A percentile compares a stretch with the other conserved stretches of the same genome.
These are phyloP conservation scores for Cheilosia vulpina DNA, from an alignment of 2,888 invertebrate genomes.

Conservation along the genomic window DNA sequence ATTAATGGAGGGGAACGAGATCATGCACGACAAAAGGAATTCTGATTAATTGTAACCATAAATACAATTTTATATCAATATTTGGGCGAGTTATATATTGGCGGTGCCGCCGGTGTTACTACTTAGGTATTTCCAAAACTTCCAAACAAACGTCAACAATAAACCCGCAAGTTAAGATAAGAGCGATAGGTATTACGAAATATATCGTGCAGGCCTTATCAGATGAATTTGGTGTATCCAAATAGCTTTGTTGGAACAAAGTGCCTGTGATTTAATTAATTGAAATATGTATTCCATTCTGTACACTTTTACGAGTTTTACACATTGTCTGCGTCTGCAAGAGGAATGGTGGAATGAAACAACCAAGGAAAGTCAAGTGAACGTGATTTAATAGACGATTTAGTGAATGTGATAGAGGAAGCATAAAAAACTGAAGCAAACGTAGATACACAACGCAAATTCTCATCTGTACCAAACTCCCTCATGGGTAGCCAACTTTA, in stretches of 20 bases:
- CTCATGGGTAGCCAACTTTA: no score
- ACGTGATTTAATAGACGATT: slow-evolving; percentile 4
- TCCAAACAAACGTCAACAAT: slow-evolving; percentile 1
- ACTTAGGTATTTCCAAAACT: neutral
- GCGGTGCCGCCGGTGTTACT: neutral
- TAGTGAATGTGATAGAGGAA: neutral
- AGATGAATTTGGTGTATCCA: slow-evolving; percentile 6
- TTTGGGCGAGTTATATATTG: neutral
- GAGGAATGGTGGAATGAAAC: slow-evolving; percentile 13
- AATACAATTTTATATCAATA: neutral
- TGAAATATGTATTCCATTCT: neutral
- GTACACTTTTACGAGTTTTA: neutral
- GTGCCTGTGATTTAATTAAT: slow-evolving; percentile 20
- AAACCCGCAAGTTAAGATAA: slow-evolving; percentile 20
- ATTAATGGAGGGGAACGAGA: neutral
- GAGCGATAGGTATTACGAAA: neutral
- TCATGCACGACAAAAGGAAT: neutral
- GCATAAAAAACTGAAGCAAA: neutral
- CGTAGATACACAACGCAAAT: neutral
- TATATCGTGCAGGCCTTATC: slow-evolving; percentile 1
- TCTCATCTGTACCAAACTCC: no score
- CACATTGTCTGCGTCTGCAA: neutral
- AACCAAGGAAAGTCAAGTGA: neutral
- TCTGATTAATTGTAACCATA: neutral
- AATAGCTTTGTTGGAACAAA: neutral